Base-by-base conservation (phyloP, 2,113 vertebrate genomes). In the Synodontis membranacea region DNA sequence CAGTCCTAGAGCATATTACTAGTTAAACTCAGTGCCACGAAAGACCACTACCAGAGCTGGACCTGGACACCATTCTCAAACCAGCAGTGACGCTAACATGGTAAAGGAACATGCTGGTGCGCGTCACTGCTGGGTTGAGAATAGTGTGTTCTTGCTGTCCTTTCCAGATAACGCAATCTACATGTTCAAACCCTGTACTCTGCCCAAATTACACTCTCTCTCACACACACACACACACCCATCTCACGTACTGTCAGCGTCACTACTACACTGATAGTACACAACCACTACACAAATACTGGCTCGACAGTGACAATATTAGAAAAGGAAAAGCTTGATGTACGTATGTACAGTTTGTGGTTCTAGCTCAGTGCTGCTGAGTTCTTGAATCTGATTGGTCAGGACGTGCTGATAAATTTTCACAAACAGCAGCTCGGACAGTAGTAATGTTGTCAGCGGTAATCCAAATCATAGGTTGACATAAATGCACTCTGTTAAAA, bases 101-200 rank as follows among this genome's bases (percentile, higher is more conserved):
- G 46, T 78, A 34, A 23, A 54, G 10, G 34, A 25, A 56, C 50
- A 39, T 52, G 31, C 39, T 39, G 50, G 34, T 80, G 52, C 21
- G 52, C 74, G 48, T 44, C 50, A 28, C 17, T 52, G 46, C 37
- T 28, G 52, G 11, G 78, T 52, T 80, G 78, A 80, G 78, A 80
- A 58, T 25, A 42, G 23, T 14, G 50, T 80, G 10, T 25, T 42
- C 78, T 39, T 80, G 52, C 68, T 84, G 80, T 23, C 87, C 85
- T 37, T 72, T 80, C 3, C 91, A 93, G 95, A 96, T 96, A 95
- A 95, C 82, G 64, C 86, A 94, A 94, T 94, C 94, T 93, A 5
- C 88, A 31, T 39, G 44, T 39, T 28, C 46, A 86, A 89, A 90
- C 66, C 68, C 4, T 6, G 50, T 84, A 42, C 72, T 66, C 52